These are phyloP conservation scores for Poeciliopsis paucimaculata DNA, from an alignment of 2,797 vertebrate genomes.

Conservation along the genomic window DNA sequence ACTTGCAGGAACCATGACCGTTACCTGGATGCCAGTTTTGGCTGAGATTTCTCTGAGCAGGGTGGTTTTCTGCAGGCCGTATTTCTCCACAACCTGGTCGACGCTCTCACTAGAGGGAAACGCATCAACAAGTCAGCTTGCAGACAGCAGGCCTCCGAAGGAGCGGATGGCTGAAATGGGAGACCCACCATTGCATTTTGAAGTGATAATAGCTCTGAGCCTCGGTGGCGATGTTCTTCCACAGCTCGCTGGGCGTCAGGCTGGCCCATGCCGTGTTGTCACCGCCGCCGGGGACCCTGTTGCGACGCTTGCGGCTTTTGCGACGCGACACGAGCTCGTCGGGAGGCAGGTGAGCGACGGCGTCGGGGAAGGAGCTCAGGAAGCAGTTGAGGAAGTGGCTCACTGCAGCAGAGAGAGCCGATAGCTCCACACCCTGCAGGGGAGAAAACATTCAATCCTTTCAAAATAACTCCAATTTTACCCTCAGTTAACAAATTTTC, in stretches of 20 bases:
- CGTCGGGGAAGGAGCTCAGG: slow-evolving; percentile 95
- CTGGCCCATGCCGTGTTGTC: slow-evolving; percentile 97
- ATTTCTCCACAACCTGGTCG: slow-evolving; percentile 94
- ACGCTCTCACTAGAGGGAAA: slow-evolving; percentile 85
- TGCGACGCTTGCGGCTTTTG: slow-evolving; percentile 92
- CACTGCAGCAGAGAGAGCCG: slow-evolving; percentile 94
- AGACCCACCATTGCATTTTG: slow-evolving; percentile 87
- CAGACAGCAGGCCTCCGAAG: background rate
- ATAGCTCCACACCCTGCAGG: slow-evolving; percentile 92
- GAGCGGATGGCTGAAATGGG: slow-evolving; percentile 49
- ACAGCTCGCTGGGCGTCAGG: slow-evolving; percentile 93
- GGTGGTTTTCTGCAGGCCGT: slow-evolving; percentile 91
- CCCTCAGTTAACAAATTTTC: background rate
- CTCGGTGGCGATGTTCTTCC: slow-evolving; percentile 93
- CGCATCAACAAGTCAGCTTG: slow-evolving; percentile 19
- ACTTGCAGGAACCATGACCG: background rate
- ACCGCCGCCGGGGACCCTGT: slow-evolving; percentile 88
- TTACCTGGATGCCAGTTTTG: slow-evolving; percentile 98
- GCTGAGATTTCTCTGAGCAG: slow-evolving; percentile 94
- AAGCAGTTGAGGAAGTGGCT: slow-evolving; percentile 99
- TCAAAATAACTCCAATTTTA: background rate
- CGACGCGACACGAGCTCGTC: slow-evolving; percentile 96
- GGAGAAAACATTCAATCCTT: background rate
- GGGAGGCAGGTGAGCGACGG: slow-evolving; percentile 91
- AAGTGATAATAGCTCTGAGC: slow-evolving; percentile 93